These are phyloP conservation scores for Fragum sueziense DNA, from an alignment of 2,888 invertebrate species.

Conservation along the genomic window DNA sequence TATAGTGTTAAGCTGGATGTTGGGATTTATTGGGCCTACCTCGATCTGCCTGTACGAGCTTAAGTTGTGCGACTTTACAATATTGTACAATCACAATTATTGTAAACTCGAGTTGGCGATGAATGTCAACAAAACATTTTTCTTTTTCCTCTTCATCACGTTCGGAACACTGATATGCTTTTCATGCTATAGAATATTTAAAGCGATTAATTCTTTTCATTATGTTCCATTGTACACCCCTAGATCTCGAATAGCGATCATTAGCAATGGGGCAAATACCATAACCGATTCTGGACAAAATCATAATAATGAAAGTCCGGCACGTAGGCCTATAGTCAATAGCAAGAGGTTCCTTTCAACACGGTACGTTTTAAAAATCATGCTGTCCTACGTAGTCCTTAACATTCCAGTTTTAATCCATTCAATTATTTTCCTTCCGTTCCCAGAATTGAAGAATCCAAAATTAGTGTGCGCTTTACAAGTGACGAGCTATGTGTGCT, in stretches of 20 bases:
- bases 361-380: not conserved
- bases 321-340: not conserved
- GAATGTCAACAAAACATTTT: no score
- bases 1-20: not conserved
- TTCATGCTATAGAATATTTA: not conserved
- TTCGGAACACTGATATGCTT: not conserved
- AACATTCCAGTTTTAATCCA: not conserved
- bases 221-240: not conserved
- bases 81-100: no score
- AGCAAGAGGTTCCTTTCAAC: not conserved
- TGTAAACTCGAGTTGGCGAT: no score
- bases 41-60: not conserved
- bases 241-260: not conserved
- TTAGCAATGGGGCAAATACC: not conserved
- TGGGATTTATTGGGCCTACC: not conserved
- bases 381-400: not conserved
- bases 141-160: not conserved
- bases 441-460: constrained; percentile 1
- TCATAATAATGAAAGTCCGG: not conserved
- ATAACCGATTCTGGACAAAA: not conserved
- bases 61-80: no score
- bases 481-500: not conserved
- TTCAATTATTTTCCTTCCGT: not conserved
- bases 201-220: not conserved
- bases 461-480: no score